phyloP scores from a whole-genome alignment of 2,797 vertebrate species.

The Pteropus rufus region DNA sequence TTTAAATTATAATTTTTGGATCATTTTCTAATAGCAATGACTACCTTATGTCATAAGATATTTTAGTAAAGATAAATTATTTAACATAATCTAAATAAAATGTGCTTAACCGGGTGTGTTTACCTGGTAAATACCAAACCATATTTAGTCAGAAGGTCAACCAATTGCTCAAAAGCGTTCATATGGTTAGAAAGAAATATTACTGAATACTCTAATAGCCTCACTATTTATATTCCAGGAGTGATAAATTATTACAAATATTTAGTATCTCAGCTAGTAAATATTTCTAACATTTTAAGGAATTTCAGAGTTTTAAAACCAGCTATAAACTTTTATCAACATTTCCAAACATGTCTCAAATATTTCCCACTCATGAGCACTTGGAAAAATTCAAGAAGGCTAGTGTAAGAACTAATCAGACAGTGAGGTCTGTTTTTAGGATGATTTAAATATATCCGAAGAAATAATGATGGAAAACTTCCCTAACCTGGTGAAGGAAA shows the following conservation, averaged over 20 bases:
- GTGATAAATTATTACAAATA: background rate
- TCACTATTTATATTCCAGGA: background rate
- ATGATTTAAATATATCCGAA: background rate
- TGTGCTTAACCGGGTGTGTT: background rate
- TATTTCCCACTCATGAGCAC: background rate
- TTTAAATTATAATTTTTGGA: background rate
- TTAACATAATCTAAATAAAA: background rate
- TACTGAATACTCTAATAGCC: background rate
- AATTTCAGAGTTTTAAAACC: background rate
- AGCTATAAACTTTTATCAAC: background rate
- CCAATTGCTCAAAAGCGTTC: background rate
- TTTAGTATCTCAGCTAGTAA: background rate
- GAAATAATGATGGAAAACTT: too few species aligned
- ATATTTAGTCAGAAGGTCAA: background rate
- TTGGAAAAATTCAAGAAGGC: background rate
- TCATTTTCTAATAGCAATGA: background rate
- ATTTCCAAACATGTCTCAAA: background rate
- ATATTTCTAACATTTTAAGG: background rate
- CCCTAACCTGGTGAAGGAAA: too few species aligned
- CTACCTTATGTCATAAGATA: background rate
- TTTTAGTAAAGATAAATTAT: background rate
- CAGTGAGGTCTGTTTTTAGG: too few species aligned
- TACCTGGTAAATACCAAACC: background rate
- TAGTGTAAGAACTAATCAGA: background rate
- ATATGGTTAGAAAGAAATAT: background rate